Base-by-base conservation (phyloP, 2,113 vertebrate species). In the Lates calcarifer region DNA sequence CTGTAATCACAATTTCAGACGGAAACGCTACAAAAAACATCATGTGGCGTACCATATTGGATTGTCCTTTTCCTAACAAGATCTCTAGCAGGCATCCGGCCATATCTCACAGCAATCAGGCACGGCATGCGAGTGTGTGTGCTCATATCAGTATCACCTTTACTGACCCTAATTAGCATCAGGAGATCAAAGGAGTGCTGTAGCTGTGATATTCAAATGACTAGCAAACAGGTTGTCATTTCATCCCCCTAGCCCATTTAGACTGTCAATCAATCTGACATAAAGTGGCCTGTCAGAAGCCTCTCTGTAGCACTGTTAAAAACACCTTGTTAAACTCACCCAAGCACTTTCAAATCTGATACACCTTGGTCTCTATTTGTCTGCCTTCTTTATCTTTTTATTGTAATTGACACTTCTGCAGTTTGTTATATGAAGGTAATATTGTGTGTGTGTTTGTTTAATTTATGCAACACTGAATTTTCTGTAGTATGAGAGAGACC, bases 141-240 rank as follows among this genome's bases (percentile, higher is more conserved):
- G 72, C 24, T 70, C 62, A 57, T 64, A 56, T 89, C 43, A 43
- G 22, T 1, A 29, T 74, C 47, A 14, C 62, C 39, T 89, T 83
- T 45, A 65, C 79, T 80, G 20, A 88, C 89, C 89, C 84, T 89
- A 81, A 94, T 94, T 91, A 93, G 84, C 83, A 87, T 82, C 39
- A 29, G 64, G 77, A 91, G 92, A 94, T 94, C 90, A 94, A 94
- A 94, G 89, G 33, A 74, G 22, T 3, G 37, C 70, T 87, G 77
- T 60, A 74, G 78, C 93, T 93, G 88, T 94, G 92, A 93, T 91
- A 92, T 94, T 91, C 84, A 92, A 94, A 94, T 93, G 67, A 87
- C 61, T 53, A 82, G 53, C 65, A 76, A 77, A 86, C 83, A 85
- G 78, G 78, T 43, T 76, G 68, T 84, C 58, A 79, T 87, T 87